Evolutionary conservation across 2,888 invertebrate genomes (phyloP).

Genomic region (Cephus rjabovi): DNA sequence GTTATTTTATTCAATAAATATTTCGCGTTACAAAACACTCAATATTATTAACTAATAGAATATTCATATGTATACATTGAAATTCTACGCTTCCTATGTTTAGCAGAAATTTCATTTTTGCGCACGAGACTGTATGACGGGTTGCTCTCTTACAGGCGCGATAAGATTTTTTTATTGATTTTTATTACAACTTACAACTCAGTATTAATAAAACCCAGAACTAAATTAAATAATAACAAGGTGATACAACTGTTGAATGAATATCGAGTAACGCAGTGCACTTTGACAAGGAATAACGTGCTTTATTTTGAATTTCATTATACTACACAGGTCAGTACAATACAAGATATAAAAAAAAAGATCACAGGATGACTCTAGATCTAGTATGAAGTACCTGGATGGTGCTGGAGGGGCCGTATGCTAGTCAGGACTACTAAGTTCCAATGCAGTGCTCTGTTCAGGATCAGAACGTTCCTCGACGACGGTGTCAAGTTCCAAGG

Average conservation of each 20-base stretch:
- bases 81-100: neutral
- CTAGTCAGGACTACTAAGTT: slow-evolving; percentile 63
- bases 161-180: neutral
- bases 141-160: neutral
- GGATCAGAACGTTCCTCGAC: slow-evolving; percentile 86
- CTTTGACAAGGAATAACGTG: neutral
- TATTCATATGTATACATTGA: neutral
- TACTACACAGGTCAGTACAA: neutral
- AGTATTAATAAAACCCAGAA: neutral
- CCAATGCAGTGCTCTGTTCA: slow-evolving; percentile 71
- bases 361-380: neutral
- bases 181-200: neutral
- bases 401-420: slow-evolving; percentile 58
- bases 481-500: slow-evolving; percentile 85
- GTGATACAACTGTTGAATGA: neutral
- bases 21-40: too few species aligned
- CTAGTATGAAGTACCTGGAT: slow-evolving; percentile 44
- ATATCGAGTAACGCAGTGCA: neutral
- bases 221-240: neutral
- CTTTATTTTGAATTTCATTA: neutral
- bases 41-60: too few species aligned
- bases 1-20: too few species aligned
- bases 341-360: neutral
- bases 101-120: neutral
- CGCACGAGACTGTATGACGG: neutral